Base-by-base conservation (phyloP, 2,888 invertebrate species). In the Ormyrus rosae region DNA sequence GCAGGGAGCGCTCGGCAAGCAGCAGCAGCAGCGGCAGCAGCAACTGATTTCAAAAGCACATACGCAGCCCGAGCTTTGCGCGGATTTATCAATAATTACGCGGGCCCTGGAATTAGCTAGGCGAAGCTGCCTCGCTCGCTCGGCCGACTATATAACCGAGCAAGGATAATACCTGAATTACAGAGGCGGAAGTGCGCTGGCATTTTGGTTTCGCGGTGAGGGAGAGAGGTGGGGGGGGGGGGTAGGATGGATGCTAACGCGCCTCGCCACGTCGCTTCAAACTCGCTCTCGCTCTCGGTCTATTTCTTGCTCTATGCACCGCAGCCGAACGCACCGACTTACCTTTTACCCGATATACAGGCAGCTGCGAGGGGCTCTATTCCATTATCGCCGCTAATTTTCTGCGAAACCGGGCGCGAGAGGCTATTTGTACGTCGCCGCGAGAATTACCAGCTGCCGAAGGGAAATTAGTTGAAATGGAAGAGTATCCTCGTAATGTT, bases 21-120 rank as follows among this genome's bases (percentile, higher is more conserved):
- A 34, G 34, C 34, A 34, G 34, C 34, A 45, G 46, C 13, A 13
- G 34, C 60, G 0, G 34, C 34, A 13, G 46, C n/a, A 48, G 46
- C 58, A 71, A 63, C 74, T 68, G 75, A 74, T 75, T 75, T 78
- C 70, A 78, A 81, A 77, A 53, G 72, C 69, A 58, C 61, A 48
- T 48, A 45, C 19, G 65, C 34, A 34, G 51, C 61, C 61, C 48
- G 61, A 71, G 81, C 81, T 78, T 78, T 61, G 75, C 72, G 58
- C 63, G 76, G 78, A 79, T 81, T 78, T 81, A 81, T 81, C 71
- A 78, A 81, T 81, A 81, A 78, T 78, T 81, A 81, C 78, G 53
- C 51, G 60, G 3, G 46, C 55, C 0, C 34, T 53, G 67, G 53
- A 78, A 78, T 71, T 65, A 78, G 50, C 65, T 67, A 34, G 34